Base-by-base conservation (phyloP, 2,113 vertebrate genomes). In the Myiozetetes cayanensis region DNA sequence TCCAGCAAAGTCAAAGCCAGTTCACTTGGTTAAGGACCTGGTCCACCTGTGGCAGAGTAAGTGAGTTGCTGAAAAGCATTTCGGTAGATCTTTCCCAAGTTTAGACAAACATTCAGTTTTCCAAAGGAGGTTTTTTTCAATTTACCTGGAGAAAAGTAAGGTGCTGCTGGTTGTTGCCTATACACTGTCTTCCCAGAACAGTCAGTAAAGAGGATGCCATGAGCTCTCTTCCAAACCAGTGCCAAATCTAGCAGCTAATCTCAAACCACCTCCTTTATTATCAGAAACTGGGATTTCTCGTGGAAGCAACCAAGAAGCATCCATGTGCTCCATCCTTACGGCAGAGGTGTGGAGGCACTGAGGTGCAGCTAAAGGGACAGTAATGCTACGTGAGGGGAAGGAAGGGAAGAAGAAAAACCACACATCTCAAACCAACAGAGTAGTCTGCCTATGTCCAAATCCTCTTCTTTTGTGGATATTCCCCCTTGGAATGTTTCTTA, bases 21-120 rank as follows among this genome's bases (percentile, higher is more conserved):
- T 44, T 88, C 77, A 28, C 14, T 72, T 73, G 12, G 21, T 68
- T 68, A 61, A n/a, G 58, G 11, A 55, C 3, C 1, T 37, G 9
- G 17, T 31, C n/a, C 44, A 39, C 16, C 0, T 0, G 0, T 80
- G 59, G 49, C 53, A 76, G 58, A 61, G 35, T 24, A 0, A 33
- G 22, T 50, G n/a, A 65, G 22, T 50, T 85, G 47, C 47, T 71
- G 39, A 87, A 47, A 4, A 79, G 52, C n/a, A 55, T 0, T 52
- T 82, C 41, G 19, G 12, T 68, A 55, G 33, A 20, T 59, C 44
- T 78, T 59, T 16, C 53, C 33, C 35, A 39, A 39, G 15, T 33
- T 85, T 52, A 61, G 41, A 15, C 18, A 44, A 44, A 44, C 8
- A 44, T 44, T 44, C 44, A 44, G 20, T 44, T 44, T 44, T 19